Evolutionary conservation across 2,888 invertebrate genomes (phyloP).

Genomic region (Bombylius discolor): DNA sequence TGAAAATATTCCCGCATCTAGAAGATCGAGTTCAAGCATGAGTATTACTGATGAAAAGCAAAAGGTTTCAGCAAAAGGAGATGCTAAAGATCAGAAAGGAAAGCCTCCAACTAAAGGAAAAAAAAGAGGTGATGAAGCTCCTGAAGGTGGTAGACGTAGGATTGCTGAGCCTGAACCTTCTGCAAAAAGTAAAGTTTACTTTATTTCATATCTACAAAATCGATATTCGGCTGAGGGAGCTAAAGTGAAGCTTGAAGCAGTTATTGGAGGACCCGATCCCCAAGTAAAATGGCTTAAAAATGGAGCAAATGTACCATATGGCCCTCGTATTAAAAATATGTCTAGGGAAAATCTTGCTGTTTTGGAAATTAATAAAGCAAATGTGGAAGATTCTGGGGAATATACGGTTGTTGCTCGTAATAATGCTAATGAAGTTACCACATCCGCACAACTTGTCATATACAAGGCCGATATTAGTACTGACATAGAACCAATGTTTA

Average conservation of each 20-base stretch:
- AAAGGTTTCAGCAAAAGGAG: constrained; percentile 17
- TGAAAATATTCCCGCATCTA: constrained; percentile 28
- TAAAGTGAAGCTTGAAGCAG: constrained; percentile 65
- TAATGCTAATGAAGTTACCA: constrained; percentile 53
- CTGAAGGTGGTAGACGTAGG: constrained; percentile 43
- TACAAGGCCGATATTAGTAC: constrained; percentile 41
- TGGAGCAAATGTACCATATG: constrained; percentile 37
- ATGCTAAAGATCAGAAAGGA: constrained; percentile 9
- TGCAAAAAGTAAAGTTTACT: constrained; percentile 38
- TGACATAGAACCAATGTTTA: constrained; percentile 60
- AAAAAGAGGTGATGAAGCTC: constrained; percentile 20
- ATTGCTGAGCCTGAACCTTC: constrained; percentile 30
- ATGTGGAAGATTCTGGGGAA: constrained; percentile 59
- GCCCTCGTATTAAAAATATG: constrained; percentile 31
- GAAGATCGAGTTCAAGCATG: constrained; percentile 28
- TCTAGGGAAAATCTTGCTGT: constrained; percentile 54
- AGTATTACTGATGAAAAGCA: constrained; percentile 13
- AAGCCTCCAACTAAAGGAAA: constrained; percentile 21
- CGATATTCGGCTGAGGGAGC: constrained; percentile 46
- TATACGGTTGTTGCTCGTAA: constrained; percentile 68
- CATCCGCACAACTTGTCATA: constrained; percentile 59
- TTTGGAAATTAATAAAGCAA: constrained; percentile 56
- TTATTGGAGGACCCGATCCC: constrained; percentile 59
- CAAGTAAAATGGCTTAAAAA: constrained; percentile 64
- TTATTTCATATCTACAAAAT: constrained; percentile 31